These are phyloP conservation scores for Drosophila neotestacea DNA, from an alignment of 2,888 invertebrate genomes.

Conservation along the genomic window DNA sequence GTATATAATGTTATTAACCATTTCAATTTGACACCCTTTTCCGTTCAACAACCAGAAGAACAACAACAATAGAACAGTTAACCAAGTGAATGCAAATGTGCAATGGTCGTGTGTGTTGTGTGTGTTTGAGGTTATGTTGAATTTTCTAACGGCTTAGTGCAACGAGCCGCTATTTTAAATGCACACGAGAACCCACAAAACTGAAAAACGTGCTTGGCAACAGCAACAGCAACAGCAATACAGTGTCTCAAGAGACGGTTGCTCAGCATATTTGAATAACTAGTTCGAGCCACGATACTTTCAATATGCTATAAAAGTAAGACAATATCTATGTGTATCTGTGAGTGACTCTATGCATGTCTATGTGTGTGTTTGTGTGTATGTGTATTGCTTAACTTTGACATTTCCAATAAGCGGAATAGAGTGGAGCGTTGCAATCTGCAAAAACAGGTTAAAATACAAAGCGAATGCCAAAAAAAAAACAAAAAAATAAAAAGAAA, in stretches of 20 bases:
- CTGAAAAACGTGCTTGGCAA: constrained; percentile 81
- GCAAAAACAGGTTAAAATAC: constrained; percentile 74
- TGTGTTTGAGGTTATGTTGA: constrained; percentile 63
- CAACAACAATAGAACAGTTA: constrained; percentile 37
- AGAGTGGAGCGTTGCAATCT: constrained; percentile 62
- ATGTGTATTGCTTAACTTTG: constrained; percentile 76
- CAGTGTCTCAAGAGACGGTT: constrained; percentile 54
- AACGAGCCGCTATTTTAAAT: constrained; percentile 71
- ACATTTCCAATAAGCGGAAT: constrained; percentile 70
- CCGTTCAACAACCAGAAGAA: not conserved
- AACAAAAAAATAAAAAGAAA: constrained; percentile 14
- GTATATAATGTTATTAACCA: constrained; percentile 69
- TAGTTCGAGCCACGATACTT: constrained; percentile 77
- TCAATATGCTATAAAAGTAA: constrained; percentile 72
- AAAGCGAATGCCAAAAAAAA: constrained; percentile 61
- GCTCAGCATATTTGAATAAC: constrained; percentile 78
- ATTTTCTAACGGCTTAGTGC: constrained; percentile 76
- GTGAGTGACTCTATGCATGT: not conserved
- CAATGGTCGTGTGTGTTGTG: constrained; percentile 6
- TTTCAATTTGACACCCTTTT: constrained; percentile 70
- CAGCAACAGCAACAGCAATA: constrained; percentile 13
- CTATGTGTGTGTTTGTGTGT: constrained; percentile 14
- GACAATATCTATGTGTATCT: constrained; percentile 31
- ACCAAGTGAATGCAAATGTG: constrained; percentile 55
- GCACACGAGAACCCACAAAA: constrained; percentile 70